Evolutionary conservation across 2,113 vertebrate genomes (phyloP).

Genomic region (Struthio camelus): DNA sequence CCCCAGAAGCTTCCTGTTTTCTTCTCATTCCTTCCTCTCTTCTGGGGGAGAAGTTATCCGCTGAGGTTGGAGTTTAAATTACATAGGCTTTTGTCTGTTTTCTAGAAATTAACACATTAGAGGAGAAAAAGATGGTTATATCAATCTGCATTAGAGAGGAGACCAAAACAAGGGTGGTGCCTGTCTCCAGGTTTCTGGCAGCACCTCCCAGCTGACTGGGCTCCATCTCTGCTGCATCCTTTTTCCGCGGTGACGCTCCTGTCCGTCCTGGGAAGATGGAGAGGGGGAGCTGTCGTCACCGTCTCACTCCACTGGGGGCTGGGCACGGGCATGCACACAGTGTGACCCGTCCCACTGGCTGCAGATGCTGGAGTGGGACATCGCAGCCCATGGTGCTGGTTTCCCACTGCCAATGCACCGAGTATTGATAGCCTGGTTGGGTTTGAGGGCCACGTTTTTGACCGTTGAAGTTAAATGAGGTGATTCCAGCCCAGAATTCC

Average conservation of each 20-base stretch:
- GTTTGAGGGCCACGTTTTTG: background rate
- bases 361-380: too few species aligned
- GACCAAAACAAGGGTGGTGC: background rate
- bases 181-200: background rate
- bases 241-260: background rate
- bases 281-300: background rate
- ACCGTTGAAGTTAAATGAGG: too few species aligned
- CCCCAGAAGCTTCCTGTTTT: constrained; percentile 23
- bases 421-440: background rate
- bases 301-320: too few species aligned
- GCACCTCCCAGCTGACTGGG: background rate
- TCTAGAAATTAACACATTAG: constrained; percentile 30
- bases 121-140: background rate
- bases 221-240: background rate
- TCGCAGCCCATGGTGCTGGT: background rate
- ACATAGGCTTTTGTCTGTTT: constrained; percentile 7
- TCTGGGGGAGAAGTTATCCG: background rate
- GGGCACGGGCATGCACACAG: too few species aligned
- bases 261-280: background rate
- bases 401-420: background rate
- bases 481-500: background rate
- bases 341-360: too few species aligned
- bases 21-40: background rate
- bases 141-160: background rate
- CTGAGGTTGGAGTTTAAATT: background rate